These are phyloP conservation scores for Geotria australis DNA, from an alignment of 2,797 vertebrate species.

Conservation along the genomic window DNA sequence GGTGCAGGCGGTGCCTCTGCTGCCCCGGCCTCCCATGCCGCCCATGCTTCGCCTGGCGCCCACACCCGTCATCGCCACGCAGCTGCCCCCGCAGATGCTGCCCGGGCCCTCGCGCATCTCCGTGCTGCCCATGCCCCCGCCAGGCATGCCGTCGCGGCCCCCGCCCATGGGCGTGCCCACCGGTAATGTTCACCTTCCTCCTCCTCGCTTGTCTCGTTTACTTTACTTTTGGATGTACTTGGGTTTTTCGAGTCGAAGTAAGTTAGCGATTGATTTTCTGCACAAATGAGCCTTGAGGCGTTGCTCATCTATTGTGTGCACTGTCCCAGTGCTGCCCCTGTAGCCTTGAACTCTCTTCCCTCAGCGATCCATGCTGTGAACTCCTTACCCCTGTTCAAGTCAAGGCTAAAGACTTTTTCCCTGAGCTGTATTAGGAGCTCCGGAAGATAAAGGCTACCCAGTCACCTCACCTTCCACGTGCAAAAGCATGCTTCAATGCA, in stretches of 20 bases:
- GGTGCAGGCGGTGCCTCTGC: slow-evolving; percentile 57
- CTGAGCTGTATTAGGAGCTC: too few species aligned
- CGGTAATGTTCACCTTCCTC: slow-evolving; percentile 15
- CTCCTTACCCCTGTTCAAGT: too few species aligned
- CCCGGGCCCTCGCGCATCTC: slow-evolving; percentile 53
- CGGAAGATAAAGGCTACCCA: too few species aligned
- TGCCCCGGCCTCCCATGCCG: slow-evolving; percentile 50
- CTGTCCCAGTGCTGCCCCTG: too few species aligned
- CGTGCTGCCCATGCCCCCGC: slow-evolving; percentile 70
- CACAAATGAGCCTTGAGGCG: not conserved
- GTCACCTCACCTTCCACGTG: too few species aligned
- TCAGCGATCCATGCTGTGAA: too few species aligned
- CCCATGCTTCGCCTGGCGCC: slow-evolving; percentile 56
- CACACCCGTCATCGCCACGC: slow-evolving; percentile 41
- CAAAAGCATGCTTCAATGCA: too few species aligned
- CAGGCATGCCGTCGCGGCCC: slow-evolving; percentile 63
- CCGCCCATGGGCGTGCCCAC: slow-evolving; percentile 86
- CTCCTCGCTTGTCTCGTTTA: not conserved
- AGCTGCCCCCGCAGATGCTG: slow-evolving; percentile 71
- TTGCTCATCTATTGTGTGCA: too few species aligned
- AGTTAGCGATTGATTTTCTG: not conserved
- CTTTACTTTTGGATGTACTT: not conserved
- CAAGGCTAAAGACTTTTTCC: too few species aligned
- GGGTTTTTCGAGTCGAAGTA: not conserved
- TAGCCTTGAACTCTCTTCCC: too few species aligned